phyloP scores from a whole-genome alignment of 2,113 vertebrate species.

The Hydrolagus affinis region DNA sequence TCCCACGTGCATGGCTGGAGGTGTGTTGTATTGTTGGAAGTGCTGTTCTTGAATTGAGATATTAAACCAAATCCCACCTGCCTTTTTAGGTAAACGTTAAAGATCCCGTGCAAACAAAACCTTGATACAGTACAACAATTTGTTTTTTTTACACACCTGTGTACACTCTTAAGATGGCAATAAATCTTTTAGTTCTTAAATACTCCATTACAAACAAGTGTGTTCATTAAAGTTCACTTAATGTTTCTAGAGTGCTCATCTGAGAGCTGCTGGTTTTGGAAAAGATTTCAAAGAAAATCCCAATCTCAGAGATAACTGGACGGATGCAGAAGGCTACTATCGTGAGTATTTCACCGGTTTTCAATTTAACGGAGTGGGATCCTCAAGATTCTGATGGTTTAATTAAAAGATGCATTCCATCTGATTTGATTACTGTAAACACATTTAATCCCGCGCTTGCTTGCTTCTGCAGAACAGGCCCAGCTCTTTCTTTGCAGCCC shows the following conservation, averaged over 20 bases:
- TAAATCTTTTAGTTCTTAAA: not conserved
- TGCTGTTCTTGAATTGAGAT: no score
- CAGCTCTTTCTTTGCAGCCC: no score
- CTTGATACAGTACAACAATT: not conserved
- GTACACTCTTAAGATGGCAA: no score
- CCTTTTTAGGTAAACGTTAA: no score
- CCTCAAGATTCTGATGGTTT: not conserved
- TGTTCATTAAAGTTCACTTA: not conserved
- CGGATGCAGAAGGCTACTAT: slow-evolving; percentile 95
- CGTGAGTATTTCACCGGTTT: slow-evolving; percentile 60
- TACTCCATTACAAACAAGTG: not conserved
- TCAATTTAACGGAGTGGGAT: no score
- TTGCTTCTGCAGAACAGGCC: no score
- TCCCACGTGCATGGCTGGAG: no score
- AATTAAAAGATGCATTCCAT: not conserved
- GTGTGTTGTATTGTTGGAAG: no score
- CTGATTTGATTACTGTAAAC: no score
- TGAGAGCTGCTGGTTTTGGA: slow-evolving; percentile 87
- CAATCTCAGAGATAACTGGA: slow-evolving; percentile 98
- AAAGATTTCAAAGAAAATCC: slow-evolving; percentile 99
- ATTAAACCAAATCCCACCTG: no score
- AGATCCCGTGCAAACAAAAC: not conserved
- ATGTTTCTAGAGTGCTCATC: slow-evolving; percentile 73
- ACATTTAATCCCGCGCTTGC: no score
- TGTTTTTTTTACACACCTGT: not conserved